A percentile compares a stretch with the other conserved stretches of the same genome.
Conservation (phyloP, 2,888 invertebrate genomes). For the Phytoseiulus persimilis region DNA sequence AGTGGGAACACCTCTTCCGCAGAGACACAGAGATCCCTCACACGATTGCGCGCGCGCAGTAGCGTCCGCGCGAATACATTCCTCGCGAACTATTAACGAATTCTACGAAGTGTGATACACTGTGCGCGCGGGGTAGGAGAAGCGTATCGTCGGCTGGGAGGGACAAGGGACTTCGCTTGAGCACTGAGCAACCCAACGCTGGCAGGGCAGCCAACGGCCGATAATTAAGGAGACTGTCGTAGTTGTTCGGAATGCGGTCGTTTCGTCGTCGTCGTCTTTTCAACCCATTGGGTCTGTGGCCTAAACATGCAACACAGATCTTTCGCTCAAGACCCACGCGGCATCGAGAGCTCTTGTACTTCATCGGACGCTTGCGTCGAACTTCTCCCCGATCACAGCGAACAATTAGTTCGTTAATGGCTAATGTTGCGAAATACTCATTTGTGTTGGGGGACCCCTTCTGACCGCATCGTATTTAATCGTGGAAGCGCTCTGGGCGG, state of each 20-base stretch:
- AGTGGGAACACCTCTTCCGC: too few relatives aligned
- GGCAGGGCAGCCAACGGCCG: neutral
- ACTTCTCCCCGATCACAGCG: neutral
- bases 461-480: neutral
- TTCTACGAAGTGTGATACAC: too few relatives aligned
- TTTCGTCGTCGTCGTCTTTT: neutral
- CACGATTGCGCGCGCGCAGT: too few relatives aligned
- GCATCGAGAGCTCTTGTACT: neutral
- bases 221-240: neutral
- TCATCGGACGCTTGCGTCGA: neutral
- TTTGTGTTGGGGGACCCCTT: neutral
- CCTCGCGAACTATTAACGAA: too few relatives aligned
- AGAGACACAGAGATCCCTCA: too few relatives aligned
- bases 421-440: neutral
- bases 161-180: too few relatives aligned
- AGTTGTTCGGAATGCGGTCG: neutral
- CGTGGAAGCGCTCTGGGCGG: neutral
- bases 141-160: too few relatives aligned
- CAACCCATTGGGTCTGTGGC: neutral
- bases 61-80: too few relatives aligned
- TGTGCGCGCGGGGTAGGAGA: too few relatives aligned
- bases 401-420: neutral
- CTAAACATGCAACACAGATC: neutral
- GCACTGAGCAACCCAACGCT: too few relatives aligned
- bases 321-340: neutral